Evolutionary conservation across 2,797 vertebrate genomes (phyloP).

Genomic region (Silurus aristotelis): DNA sequence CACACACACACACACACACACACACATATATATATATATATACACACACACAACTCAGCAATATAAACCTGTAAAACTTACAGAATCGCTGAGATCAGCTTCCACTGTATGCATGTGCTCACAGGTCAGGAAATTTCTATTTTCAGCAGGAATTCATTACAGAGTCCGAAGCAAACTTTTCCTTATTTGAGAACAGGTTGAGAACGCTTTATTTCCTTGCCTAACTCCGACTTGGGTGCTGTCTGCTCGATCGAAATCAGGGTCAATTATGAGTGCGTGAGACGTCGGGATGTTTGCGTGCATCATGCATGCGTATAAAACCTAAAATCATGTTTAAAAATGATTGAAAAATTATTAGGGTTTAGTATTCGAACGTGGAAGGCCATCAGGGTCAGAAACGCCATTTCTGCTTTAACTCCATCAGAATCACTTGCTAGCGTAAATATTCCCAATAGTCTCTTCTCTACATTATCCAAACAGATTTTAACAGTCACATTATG

Average conservation of each 20-base stretch:
- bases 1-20: conserved; percentile 5
- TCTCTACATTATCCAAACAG: too few relatives aligned
- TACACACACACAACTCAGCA: conserved; percentile 43
- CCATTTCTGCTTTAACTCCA: too few relatives aligned
- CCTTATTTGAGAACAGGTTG: conserved; percentile 14
- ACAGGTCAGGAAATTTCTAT: conserved; percentile 28
- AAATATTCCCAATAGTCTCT: too few relatives aligned
- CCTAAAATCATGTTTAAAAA: neutral
- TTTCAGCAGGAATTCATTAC: conserved; percentile 43
- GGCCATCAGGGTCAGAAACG: too few relatives aligned
- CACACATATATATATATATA: neutral
- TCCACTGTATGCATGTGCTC: conserved; percentile 26
- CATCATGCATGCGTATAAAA: neutral
- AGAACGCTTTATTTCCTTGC: neutral
- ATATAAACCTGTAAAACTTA: conserved; percentile 29
- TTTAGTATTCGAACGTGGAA: neutral
- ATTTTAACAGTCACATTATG: too few relatives aligned
- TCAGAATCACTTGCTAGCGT: too few relatives aligned
- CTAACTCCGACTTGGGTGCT: neutral
- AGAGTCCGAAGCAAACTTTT: conserved; percentile 29
- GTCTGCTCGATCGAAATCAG: neutral
- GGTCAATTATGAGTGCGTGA: too few relatives aligned
- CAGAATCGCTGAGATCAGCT: conserved; percentile 44
- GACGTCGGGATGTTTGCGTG: neutral
- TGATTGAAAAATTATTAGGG: neutral